Evolutionary conservation across 2,797 vertebrate species (phyloP), one percentile per base, ranked within the genome.

Genomic region (Lagocephalus sceleratus): DNA sequence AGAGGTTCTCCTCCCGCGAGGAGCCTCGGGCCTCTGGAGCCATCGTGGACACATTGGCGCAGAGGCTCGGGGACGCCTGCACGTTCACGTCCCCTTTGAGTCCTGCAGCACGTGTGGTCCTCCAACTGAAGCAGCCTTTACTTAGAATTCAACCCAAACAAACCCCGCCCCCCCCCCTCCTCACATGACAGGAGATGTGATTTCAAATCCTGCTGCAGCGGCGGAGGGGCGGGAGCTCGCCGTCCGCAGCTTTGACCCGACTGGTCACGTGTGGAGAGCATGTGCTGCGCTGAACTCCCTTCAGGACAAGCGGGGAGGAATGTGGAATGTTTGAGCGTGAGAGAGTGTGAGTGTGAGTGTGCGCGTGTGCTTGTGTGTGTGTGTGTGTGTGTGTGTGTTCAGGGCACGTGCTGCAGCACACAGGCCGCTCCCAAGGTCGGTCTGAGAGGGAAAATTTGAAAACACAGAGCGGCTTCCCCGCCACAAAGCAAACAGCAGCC

Each of bases 401-500:
- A 1, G 15, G 40, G 39, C 75, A 75, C 66, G 69, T 76, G 75
- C 59, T 57, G 59, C 39, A 26, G 59, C 50, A 2, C 50, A 2
- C 46, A 69, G 79, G 68, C 74, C 68, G 47, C 71, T 68, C 77
- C 76, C 72, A 38, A 12, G 32, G 44, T 19, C 2, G 0, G 43
- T 39, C 7, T 0, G 60, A 63, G 26, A 76, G 78, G 82, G 82
- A 83, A 17, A 35, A 72, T 85, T 87, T 85, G 77, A 88, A 88
- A 83, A 74, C 75, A 71, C 70, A 71, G 70, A 56, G 50, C 57
- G 55, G 10, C 22, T 15, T 15, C 25, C 21, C 47, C 3, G 0
- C 21, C 32, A 21, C 47, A 0, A 14, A 47, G 26, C 6, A 14
- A 20, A 5, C 10, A 44, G 11, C n/a, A 6, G 15, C 32, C 1